These are phyloP conservation scores for Gallirallus australis DNA, from an alignment of 2,797 vertebrate species.

Conservation along the genomic window DNA sequence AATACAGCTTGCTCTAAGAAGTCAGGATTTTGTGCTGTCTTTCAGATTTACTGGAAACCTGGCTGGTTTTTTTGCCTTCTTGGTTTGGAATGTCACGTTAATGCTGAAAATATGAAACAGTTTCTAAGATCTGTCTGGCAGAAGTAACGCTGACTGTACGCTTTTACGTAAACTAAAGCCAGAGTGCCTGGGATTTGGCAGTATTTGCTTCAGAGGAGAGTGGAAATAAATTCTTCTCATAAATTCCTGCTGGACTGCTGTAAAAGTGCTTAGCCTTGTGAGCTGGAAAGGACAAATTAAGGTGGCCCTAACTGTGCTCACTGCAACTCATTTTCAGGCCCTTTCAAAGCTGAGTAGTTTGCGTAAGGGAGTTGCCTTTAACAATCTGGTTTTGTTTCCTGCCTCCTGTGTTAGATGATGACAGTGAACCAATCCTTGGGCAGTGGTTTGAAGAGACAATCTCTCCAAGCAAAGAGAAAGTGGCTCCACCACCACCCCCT, in stretches of 20 bases:
- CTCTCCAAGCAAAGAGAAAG: conserved; percentile 97
- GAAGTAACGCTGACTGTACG: not conserved
- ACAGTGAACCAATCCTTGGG: conserved; percentile 98
- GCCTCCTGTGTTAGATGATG: conserved; percentile 86
- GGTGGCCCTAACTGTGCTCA: not conserved
- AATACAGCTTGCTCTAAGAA: not conserved
- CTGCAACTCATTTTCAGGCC: not conserved
- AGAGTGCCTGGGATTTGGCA: not conserved
- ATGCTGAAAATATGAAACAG: not conserved
- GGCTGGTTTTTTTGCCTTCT: not conserved
- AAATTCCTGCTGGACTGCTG: not conserved
- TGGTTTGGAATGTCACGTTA: not conserved
- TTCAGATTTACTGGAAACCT: not conserved
- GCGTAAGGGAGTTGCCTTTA: not conserved
- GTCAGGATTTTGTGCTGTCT: not conserved
- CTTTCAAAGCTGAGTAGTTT: not conserved
- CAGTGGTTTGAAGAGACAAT: conserved; percentile 99
- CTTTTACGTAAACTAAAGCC: not conserved
- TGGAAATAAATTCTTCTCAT: not conserved
- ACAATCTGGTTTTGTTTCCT: not conserved
- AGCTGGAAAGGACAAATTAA: not conserved
- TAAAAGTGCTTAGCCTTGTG: not conserved
- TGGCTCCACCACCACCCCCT: conserved; percentile 91
- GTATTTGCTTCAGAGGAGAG: not conserved
- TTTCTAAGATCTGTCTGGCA: not conserved